These are phyloP conservation scores for Cheilosia impressa DNA, from an alignment of 2,888 invertebrate genomes.

Conservation along the genomic window DNA sequence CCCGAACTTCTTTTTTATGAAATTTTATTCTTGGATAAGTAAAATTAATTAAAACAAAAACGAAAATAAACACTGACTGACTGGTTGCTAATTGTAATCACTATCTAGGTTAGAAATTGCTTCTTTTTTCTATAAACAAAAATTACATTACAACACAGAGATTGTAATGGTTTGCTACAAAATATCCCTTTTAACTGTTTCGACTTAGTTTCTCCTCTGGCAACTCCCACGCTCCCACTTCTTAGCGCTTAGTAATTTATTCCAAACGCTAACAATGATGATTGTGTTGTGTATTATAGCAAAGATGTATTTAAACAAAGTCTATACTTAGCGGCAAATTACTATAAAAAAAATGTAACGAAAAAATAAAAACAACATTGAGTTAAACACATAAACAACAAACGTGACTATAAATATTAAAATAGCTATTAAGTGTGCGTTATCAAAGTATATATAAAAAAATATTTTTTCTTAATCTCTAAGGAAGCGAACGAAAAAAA, in stretches of 20 bases:
- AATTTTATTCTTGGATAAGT: conserved; percentile 73
- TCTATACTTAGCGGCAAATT: conserved; percentile 68
- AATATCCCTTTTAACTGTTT: not conserved
- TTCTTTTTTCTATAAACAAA: conserved; percentile 12
- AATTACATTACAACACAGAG: conserved; percentile 10
- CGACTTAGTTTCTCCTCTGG: not conserved
- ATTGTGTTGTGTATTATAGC: conserved; percentile 66
- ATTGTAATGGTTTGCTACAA: conserved; percentile 39
- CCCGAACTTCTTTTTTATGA: conserved; percentile 43
- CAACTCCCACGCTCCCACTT: not conserved
- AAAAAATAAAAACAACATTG: conserved; percentile 12
- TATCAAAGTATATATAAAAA: conserved; percentile 38
- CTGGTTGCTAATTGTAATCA: conserved; percentile 59
- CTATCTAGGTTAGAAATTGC: conserved; percentile 28
- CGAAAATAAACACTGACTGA: conserved; percentile 63
- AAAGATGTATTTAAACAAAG: conserved; percentile 41
- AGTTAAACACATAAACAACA: conserved; percentile 45
- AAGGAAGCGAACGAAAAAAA: conserved; percentile 60
- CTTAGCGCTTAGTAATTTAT: conserved; percentile 60
- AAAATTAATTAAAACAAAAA: conserved; percentile 49
- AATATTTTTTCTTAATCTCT: conserved; percentile 51
- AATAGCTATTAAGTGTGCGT: conserved; percentile 64
- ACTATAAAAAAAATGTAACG: conserved; percentile 46
- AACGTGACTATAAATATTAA: conserved; percentile 66
- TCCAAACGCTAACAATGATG: conserved; percentile 42